A percentile compares a stretch with the other conserved stretches of the same genome.
These are phyloP conservation scores for Nothoprocta perdicaria DNA, from an alignment of 2,113 vertebrate species.

Conservation along the genomic window DNA sequence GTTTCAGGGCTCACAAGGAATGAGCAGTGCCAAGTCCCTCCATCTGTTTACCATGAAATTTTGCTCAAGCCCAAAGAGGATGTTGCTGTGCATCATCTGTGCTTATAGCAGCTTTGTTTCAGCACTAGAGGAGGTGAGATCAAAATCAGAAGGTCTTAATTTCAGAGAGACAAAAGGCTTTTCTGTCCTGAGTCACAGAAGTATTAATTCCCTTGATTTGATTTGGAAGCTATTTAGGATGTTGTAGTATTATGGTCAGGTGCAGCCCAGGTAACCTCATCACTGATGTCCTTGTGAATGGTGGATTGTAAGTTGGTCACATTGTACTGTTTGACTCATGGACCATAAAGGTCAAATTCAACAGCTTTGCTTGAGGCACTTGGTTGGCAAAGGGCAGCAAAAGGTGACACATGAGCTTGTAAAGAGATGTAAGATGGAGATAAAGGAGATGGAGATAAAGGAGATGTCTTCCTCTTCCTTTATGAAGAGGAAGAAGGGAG, in stretches of 20 bases:
- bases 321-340: background rate
- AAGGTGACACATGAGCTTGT: background rate
- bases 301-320: background rate
- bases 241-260: background rate
- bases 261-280: slow-evolving; percentile 20
- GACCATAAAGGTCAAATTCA: slow-evolving; percentile 14
- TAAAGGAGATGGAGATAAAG: too few relatives aligned
- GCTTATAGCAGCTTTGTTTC: slow-evolving; percentile 29
- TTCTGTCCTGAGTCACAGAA: slow-evolving; percentile 23
- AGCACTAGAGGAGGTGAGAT: slow-evolving; percentile 30
- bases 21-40: background rate
- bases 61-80: background rate
- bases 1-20: background rate
- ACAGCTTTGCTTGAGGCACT: background rate
- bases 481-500: background rate
- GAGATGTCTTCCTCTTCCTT: too few relatives aligned
- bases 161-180: slow-evolving; percentile 44
- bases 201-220: slow-evolving; percentile 42
- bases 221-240: slow-evolving; percentile 55
- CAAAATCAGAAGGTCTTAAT: slow-evolving; percentile 57
- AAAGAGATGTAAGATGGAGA: background rate
- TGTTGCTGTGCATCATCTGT: fast-evolving
- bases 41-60: background rate
- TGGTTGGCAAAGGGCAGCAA: background rate
- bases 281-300: background rate